These are phyloP conservation scores for Arbacia lixula DNA, from an alignment of 53 echinoderm and acorn worm species.

Conservation along the genomic window DNA sequence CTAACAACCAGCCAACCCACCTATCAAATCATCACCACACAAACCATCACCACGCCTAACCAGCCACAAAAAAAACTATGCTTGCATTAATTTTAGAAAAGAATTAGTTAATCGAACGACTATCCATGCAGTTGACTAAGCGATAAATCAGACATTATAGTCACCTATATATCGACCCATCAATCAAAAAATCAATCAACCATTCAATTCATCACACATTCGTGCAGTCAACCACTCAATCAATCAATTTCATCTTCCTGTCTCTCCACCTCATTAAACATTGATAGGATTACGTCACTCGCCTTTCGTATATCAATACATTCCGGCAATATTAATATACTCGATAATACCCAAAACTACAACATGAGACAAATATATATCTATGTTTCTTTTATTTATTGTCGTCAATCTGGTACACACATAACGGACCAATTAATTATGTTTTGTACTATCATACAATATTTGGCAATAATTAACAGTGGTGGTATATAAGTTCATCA, in stretches of 20 bases:
- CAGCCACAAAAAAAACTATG: no score
- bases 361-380: not conserved
- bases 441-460: conserved; percentile 48
- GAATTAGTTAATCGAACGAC: not conserved
- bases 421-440: conserved; percentile 29
- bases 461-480: conserved; percentile 53
- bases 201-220: not conserved
- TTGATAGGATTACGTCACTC: no score
- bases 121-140: no score
- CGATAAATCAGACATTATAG: not conserved
- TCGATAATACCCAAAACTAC: no score
- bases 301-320: no score
- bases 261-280: no score
- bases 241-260: not conserved
- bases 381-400: conserved; percentile 29
- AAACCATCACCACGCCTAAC: no score
- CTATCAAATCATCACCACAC: no score
- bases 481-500: conserved; percentile 28
- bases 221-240: not conserved
- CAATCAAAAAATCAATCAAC: not conserved
- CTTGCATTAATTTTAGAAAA: no score
- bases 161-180: not conserved
- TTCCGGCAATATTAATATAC: no score
- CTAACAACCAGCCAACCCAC: no score
- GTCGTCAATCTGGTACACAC: conserved; percentile 47